phyloP scores from a whole-genome alignment of 2,888 invertebrate species.

The Drosophila nr. medialis region DNA sequence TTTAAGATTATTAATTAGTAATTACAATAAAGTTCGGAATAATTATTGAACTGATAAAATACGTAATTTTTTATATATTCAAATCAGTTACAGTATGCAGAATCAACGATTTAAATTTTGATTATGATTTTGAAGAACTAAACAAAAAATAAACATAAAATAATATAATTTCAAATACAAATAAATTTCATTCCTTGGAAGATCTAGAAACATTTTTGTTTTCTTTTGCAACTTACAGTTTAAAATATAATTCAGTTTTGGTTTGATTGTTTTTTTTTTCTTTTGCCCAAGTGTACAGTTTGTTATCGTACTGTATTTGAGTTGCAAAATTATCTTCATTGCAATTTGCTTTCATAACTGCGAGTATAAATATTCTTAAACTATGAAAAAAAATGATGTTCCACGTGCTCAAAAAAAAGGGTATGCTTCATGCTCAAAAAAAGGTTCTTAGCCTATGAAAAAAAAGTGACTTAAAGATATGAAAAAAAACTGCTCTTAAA shows the following conservation, averaged over 20 bases:
- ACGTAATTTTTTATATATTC: background rate
- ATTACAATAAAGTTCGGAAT: background rate
- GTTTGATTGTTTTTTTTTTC: slow-evolving; percentile 3
- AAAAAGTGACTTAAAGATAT: slow-evolving; percentile 49
- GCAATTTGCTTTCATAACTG: slow-evolving; percentile 17
- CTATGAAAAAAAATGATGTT: slow-evolving; percentile 27
- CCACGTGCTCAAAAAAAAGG: slow-evolving; percentile 60
- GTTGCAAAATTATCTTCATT: slow-evolving; percentile 26
- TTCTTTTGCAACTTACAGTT: slow-evolving; percentile 1
- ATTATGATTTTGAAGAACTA: background rate
- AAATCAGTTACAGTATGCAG: background rate
- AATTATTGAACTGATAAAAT: background rate
- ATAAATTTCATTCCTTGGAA: background rate
- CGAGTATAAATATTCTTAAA: slow-evolving; percentile 36
- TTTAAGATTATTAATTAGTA: background rate
- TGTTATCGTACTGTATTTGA: background rate
- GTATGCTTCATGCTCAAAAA: slow-evolving; percentile 64
- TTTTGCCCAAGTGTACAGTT: background rate
- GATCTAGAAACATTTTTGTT: background rate
- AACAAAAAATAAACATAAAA: background rate
- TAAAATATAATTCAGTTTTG: background rate
- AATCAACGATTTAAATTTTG: background rate
- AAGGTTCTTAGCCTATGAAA: slow-evolving; percentile 40
- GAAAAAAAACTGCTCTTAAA: slow-evolving; percentile 23
- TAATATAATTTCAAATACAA: background rate